Conservation (phyloP, 2,888 invertebrate genomes). For the Melanostoma scalare region DNA sequence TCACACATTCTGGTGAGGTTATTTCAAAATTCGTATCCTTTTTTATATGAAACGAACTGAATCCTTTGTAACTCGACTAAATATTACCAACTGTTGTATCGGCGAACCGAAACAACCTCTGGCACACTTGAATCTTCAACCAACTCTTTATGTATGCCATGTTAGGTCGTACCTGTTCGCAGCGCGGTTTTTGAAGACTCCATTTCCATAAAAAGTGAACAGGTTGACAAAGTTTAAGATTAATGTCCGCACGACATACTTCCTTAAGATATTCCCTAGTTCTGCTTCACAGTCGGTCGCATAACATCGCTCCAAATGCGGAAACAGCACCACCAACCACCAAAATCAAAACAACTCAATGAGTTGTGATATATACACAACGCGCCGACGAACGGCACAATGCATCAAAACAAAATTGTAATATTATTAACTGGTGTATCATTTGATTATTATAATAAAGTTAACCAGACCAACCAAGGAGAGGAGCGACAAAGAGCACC, state of each 20-base stretch:
- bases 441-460: slow-evolving; percentile 69
- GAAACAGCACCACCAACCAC: slow-evolving; percentile 44
- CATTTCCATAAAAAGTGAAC: slow-evolving; percentile 66
- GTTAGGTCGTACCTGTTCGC: slow-evolving; percentile 53
- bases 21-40: too few relatives aligned
- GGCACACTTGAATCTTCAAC: too few relatives aligned
- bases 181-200: slow-evolving; percentile 46
- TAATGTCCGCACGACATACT: slow-evolving; percentile 56
- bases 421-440: slow-evolving; percentile 67
- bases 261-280: not conserved
- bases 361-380: slow-evolving; percentile 5
- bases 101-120: too few relatives aligned
- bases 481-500: slow-evolving; percentile 77
- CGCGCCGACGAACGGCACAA: slow-evolving; percentile 1
- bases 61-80: too few relatives aligned
- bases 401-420: slow-evolving; percentile 64
- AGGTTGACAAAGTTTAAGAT: slow-evolving; percentile 65
- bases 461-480: slow-evolving; percentile 76
- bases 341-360: slow-evolving; percentile 58
- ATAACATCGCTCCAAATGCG: slow-evolving; percentile 64
- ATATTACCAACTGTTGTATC: too few relatives aligned
- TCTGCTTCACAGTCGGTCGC: slow-evolving; percentile 1
- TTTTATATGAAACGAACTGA: too few relatives aligned
- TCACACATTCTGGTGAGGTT: too few relatives aligned
- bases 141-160: not conserved